These are phyloP conservation scores for Rhinophrynus dorsalis DNA, from an alignment of 2,797 vertebrate genomes.

Conservation along the genomic window DNA sequence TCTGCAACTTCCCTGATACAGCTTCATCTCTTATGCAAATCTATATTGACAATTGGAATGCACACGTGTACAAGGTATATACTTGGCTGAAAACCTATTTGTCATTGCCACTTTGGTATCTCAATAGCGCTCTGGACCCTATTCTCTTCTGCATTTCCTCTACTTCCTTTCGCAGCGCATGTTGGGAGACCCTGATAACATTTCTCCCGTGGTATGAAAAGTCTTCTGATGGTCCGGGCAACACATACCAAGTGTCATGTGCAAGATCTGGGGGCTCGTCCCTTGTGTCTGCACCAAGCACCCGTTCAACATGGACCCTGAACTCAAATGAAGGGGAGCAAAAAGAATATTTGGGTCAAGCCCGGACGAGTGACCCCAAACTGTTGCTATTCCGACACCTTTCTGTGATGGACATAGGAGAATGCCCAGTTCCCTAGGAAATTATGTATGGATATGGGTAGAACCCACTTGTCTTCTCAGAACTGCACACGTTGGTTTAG, in stretches of 20 bases:
- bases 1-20: constrained; percentile 77
- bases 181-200: constrained; percentile 65
- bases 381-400: constrained; percentile 39
- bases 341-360: constrained; percentile 27
- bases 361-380: constrained; percentile 17
- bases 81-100: constrained; percentile 74
- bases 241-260: constrained; percentile 12
- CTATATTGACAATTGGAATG: constrained; percentile 70
- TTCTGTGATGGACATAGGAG: constrained; percentile 3
- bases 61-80: constrained; percentile 64
- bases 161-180: constrained; percentile 68
- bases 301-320: constrained; percentile 50
- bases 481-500: too few relatives aligned
- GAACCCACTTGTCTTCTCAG: too few relatives aligned
- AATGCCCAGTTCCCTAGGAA: constrained; percentile 10
- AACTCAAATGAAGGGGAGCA: constrained; percentile 52
- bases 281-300: constrained; percentile 29
- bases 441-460: background rate
- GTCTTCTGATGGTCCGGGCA: constrained; percentile 10
- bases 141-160: constrained; percentile 78
- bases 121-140: constrained; percentile 73
- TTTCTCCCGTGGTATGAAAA: constrained; percentile 39
- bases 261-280: constrained; percentile 27
- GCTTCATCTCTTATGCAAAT: constrained; percentile 76
- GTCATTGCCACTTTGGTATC: constrained; percentile 76